These are phyloP conservation scores for Agrochola litura DNA, from an alignment of 2,888 invertebrate genomes.

Conservation along the genomic window DNA sequence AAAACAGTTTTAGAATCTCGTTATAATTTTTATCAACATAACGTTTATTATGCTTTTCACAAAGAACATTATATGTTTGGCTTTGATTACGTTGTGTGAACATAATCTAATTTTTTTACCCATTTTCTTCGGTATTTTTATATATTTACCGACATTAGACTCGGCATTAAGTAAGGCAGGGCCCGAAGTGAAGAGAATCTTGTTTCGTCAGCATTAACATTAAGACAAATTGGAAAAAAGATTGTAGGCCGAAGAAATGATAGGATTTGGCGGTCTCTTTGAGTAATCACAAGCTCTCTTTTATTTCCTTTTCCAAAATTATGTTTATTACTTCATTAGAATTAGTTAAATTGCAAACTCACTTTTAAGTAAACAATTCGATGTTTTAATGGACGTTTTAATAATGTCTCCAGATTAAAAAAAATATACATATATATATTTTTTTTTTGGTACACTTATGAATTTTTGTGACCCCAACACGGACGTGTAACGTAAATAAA, in stretches of 20 bases:
- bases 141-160: conserved; percentile 59
- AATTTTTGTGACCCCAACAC: too few species aligned
- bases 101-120: conserved; percentile 58
- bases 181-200: conserved; percentile 63
- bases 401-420: not conserved
- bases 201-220: conserved; percentile 71
- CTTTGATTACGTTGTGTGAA: conserved; percentile 60
- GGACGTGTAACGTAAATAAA: too few species aligned
- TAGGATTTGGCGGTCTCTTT: conserved; percentile 81
- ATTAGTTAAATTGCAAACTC: conserved; percentile 69
- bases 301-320: conserved; percentile 74
- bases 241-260: conserved; percentile 78
- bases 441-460: too few species aligned
- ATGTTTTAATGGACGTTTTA: conserved; percentile 13
- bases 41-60: conserved; percentile 28
- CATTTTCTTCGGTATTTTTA: conserved; percentile 65
- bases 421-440: too few species aligned
- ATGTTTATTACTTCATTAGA: conserved; percentile 81
- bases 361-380: conserved; percentile 58
- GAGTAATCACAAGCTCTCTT: conserved; percentile 81
- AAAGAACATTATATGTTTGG: conserved; percentile 33
- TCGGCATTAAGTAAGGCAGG: conserved; percentile 63
- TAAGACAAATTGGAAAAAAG: conserved; percentile 82
- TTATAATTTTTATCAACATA: conserved; percentile 26
- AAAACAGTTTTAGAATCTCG: not conserved